A percentile compares a stretch with the other conserved stretches of the same genome.
Evolutionary conservation across 2,113 vertebrate species (phyloP).

Genomic region (Eublepharis macularius): DNA sequence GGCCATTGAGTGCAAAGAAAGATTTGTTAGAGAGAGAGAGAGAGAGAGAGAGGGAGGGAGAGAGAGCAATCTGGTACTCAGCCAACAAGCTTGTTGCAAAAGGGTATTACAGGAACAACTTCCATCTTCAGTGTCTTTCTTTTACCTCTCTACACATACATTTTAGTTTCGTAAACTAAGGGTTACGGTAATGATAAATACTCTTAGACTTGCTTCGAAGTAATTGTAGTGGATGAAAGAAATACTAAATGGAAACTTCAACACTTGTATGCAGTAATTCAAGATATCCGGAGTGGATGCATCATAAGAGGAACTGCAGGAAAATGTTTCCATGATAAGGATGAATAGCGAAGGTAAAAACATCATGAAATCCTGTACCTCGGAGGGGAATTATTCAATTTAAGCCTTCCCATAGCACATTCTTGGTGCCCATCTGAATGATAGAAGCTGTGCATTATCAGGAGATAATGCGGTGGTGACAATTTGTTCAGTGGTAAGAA

Average conservation of each 20-base stretch:
- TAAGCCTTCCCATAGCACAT: conserved; percentile 25
- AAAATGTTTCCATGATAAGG: conserved; percentile 7
- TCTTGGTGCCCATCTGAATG: conserved; percentile 2
- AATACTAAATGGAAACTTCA: conserved; percentile 8
- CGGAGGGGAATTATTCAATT: conserved; percentile 21
- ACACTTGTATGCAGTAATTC: not conserved
- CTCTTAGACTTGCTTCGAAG: not conserved
- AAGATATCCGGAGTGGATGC: not conserved
- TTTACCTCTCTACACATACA: not conserved
- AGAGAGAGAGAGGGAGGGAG: too few relatives aligned
- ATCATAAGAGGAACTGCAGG: not conserved
- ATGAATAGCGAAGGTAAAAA: conserved; percentile 8
- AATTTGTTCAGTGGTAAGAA: conserved; percentile 24
- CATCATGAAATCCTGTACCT: not conserved
- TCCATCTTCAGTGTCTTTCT: not conserved
- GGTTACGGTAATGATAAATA: not conserved
- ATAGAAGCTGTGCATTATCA: not conserved
- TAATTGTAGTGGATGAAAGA: conserved; percentile 26
- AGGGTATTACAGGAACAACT: not conserved
- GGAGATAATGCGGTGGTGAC: not conserved
- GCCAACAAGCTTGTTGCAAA: not conserved
- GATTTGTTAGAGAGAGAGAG: too few relatives aligned
- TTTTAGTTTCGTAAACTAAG: not conserved
- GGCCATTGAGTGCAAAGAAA: too few relatives aligned
- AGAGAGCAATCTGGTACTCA: not conserved